phyloP scores from a whole-genome alignment of 2,113 vertebrate genomes.

The Okapia johnstoni region DNA sequence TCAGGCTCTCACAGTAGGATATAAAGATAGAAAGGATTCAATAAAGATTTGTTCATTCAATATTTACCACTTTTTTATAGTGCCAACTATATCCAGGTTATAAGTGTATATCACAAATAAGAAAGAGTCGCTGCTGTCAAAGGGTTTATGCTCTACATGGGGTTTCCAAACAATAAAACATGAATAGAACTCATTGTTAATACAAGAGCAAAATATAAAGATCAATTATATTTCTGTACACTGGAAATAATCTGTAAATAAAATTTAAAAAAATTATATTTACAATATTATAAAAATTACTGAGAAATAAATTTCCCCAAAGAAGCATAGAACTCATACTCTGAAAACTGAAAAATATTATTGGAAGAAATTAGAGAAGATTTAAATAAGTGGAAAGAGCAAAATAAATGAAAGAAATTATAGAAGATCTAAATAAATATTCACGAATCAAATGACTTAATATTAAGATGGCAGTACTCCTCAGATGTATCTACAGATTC shows the following conservation, averaged over 20 bases:
- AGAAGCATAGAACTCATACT: not conserved
- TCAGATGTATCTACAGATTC: not conserved
- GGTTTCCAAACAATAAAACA: constrained; percentile 3
- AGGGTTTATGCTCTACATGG: not conserved
- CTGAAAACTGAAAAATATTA: not conserved
- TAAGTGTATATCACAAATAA: not conserved
- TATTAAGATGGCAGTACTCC: not conserved
- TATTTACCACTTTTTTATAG: not conserved
- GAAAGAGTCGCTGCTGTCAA: not conserved
- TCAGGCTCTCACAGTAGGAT: not conserved
- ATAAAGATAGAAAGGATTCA: not conserved
- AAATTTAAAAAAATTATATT: not conserved
- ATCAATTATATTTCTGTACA: not conserved
- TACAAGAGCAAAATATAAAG: not conserved
- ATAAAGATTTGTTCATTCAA: not conserved
- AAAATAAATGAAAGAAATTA: not conserved
- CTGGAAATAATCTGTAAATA: not conserved
- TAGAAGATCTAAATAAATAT: not conserved
- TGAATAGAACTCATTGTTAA: not conserved
- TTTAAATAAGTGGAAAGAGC: not conserved
- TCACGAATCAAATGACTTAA: not conserved
- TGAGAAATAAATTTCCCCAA: not conserved
- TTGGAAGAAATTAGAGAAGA: not conserved
- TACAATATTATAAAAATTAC: not conserved
- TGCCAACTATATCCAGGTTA: not conserved